Percentiles rank a stretch among this genome's conserved stretches.
Conservation (phyloP, 2,797 vertebrate species). For the Ataeniobius toweri region DNA sequence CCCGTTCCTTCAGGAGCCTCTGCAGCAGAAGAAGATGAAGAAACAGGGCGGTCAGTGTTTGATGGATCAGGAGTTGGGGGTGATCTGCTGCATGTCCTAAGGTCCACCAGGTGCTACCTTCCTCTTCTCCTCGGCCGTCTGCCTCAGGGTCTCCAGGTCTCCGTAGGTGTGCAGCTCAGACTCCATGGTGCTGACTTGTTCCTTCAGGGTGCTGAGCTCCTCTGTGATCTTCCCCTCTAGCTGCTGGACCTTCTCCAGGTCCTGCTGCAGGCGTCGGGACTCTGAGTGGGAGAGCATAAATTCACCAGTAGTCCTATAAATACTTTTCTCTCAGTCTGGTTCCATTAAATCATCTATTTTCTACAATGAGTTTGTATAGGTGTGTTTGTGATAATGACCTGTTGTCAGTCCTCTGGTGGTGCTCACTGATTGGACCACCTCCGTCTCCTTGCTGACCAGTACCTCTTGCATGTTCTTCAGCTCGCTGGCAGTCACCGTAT, state of each 20-base stretch:
- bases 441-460: constrained; percentile 92
- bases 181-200: constrained; percentile 82
- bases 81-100: too few relatives aligned
- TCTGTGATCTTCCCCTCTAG: constrained; percentile 90
- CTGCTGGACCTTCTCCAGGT: constrained; percentile 94
- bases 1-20: constrained; percentile 87
- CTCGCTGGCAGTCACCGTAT: constrained; percentile 89
- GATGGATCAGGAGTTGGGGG: too few relatives aligned
- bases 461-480: constrained; percentile 95
- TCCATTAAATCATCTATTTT: too few relatives aligned
- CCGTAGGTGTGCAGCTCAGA: constrained; percentile 82
- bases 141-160: constrained; percentile 87
- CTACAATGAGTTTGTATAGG: background rate
- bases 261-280: constrained; percentile 89
- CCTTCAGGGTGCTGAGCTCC: constrained; percentile 86
- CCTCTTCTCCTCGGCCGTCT: constrained; percentile 88
- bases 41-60: background rate
- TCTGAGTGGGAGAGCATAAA: constrained; percentile 72
- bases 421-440: constrained; percentile 94
- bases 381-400: constrained; percentile 62
- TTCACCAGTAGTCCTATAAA: background rate
- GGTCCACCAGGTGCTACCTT: constrained; percentile 74
- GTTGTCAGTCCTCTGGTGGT: constrained; percentile 88
- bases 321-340: too few relatives aligned
- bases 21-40: constrained; percentile 44